Base-by-base conservation (phyloP, 2,113 vertebrate genomes). In the Panthera leo region DNA sequence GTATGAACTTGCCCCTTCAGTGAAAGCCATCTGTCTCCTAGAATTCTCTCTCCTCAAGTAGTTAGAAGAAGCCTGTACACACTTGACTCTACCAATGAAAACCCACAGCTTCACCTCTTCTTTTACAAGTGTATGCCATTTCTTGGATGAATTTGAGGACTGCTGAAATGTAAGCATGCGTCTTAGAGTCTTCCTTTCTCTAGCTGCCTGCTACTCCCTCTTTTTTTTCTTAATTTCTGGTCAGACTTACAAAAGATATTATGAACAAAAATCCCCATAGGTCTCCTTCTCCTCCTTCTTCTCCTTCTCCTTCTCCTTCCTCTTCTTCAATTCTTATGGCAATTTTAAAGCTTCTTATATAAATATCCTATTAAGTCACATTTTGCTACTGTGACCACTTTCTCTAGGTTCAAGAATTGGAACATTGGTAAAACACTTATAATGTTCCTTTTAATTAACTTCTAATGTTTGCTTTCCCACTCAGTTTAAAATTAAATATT, bases 371-470 rank as follows among this genome's bases (percentile, higher is more conserved):
- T 13, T 76, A 45, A 95, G 67, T 58, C 65, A 94, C 9, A 73
- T 73, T 93, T 94, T 96, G 75, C 58, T 85, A 3, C 36, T 21
- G 2, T 82, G 21, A 93, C 42, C 18, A 42, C 34, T 97, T 92
- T 95, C 42, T 73, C 18, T 5, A 45, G 16, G 63, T 83, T 84
- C 73, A 76, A 42, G 53, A 95, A 92, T 51, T 42, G 5, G 87
- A 95, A 95, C 51, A 42, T 39, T 16, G 5, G 8, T 53, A 85
- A 87, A 95, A 16, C 14, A 58, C 78, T 79, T 39, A 55, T 27
- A 42, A 5, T 36, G 21, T 76, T 89, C n/a, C 53, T 91, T 94
- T 96, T 89, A 92, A 94, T 91, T 85, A 86, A 94, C 55, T 95
- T 93, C 45, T 94, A 83, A 73, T 51, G 8, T 91, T 97, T 96